phyloP scores from a whole-genome alignment of 2,113 vertebrate genomes.

The Phyllostomus hastatus region DNA sequence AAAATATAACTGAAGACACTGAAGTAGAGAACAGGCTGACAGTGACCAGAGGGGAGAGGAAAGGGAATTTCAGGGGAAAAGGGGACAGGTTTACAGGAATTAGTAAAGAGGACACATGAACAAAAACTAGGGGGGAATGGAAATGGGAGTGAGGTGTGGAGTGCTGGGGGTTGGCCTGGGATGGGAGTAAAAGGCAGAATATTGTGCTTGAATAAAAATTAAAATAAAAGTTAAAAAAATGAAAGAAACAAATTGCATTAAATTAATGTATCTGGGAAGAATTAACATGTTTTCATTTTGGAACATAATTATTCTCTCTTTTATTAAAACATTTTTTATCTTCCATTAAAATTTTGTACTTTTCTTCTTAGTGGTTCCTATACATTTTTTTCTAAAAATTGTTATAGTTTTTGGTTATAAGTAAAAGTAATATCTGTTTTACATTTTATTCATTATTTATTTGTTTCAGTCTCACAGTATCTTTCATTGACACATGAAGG shows the following conservation, averaged over 20 bases:
- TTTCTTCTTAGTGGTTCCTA: background rate
- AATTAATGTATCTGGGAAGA: background rate
- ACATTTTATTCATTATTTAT: background rate
- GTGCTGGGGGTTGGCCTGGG: too few relatives aligned
- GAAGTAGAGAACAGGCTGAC: too few relatives aligned
- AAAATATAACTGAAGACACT: too few relatives aligned
- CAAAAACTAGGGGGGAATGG: too few relatives aligned
- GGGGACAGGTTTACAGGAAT: too few relatives aligned
- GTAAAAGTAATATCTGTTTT: background rate
- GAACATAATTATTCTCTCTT: background rate
- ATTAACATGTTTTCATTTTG: background rate
- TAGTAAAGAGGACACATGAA: too few relatives aligned
- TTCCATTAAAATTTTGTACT: background rate
- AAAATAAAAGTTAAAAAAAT: too few relatives aligned
- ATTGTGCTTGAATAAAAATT: too few relatives aligned
- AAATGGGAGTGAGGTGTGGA: too few relatives aligned
- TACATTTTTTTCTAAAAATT: background rate
- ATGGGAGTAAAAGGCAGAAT: too few relatives aligned
- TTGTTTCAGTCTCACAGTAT: background rate
- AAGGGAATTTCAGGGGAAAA: too few relatives aligned
- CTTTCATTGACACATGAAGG: background rate
- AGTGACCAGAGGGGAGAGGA: too few relatives aligned
- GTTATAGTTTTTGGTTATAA: background rate
- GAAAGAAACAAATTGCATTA: background rate
- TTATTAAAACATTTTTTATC: background rate